Percentiles rank a stretch among this genome's conserved stretches.
phyloP scores from a whole-genome alignment of 2,113 vertebrate genomes.

The Upupa epops region DNA sequence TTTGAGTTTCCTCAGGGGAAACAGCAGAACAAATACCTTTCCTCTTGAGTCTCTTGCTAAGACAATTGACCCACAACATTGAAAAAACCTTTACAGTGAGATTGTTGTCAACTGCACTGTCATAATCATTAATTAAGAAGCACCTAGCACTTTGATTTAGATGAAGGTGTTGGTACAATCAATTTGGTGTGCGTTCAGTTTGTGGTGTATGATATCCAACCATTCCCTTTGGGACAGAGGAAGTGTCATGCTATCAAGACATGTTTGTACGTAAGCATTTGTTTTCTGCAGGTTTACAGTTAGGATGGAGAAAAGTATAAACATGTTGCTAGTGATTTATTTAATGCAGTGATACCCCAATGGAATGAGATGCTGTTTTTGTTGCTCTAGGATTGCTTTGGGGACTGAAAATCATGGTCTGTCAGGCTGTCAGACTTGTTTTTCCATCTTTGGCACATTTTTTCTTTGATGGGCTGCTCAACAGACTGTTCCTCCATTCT shows the following conservation, averaged over 20 bases:
- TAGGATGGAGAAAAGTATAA: not conserved
- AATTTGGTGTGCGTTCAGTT: not conserved
- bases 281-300: not conserved
- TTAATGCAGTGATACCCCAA: not conserved
- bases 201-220: not conserved
- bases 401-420: not conserved
- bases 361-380: not conserved
- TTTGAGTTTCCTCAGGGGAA: not conserved
- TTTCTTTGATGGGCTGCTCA: not conserved
- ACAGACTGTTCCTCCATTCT: not conserved
- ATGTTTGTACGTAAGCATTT: not conserved
- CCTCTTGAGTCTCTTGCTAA: not conserved
- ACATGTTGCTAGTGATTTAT: not conserved
- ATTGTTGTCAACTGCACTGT: not conserved
- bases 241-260: accelerated
- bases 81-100: not conserved
- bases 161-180: not conserved
- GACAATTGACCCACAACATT: not conserved
- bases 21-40: not conserved
- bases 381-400: not conserved
- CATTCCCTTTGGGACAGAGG: not conserved
- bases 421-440: not conserved
- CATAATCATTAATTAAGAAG: not conserved
- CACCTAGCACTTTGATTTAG: not conserved
- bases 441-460: not conserved